Evolutionary conservation across 1,140 invertebrate genomes (phyloP).

Genomic region (Drosophila obscura): DNA sequence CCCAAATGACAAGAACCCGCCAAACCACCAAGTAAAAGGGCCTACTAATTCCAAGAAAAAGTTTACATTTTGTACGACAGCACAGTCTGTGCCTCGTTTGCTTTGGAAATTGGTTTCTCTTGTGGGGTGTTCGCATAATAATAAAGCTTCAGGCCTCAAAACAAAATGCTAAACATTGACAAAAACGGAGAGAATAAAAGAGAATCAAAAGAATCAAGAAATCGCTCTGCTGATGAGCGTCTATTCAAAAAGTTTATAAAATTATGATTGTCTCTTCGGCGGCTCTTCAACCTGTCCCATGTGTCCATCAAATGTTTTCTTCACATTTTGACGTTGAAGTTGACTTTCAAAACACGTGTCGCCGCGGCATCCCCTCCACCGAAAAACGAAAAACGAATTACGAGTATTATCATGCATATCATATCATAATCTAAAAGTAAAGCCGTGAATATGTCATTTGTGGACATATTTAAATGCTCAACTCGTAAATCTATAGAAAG

Average conservation of each 20-base stretch:
- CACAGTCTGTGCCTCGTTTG: slow-evolving; percentile 15
- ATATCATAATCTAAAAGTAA: slow-evolving; percentile 46
- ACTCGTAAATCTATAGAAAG: slow-evolving; percentile 71
- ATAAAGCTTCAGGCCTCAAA: slow-evolving; percentile 2
- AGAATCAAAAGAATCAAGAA: slow-evolving; percentile 25
- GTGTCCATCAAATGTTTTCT: slow-evolving; percentile 60
- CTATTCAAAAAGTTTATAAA: slow-evolving; percentile 20
- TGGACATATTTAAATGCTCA: slow-evolving; percentile 52
- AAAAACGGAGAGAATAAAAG: slow-evolving; percentile 8
- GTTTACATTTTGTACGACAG: slow-evolving; percentile 12
- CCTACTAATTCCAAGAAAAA: slow-evolving; percentile 24
- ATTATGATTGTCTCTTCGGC: slow-evolving; percentile 18
- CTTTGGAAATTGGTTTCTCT: slow-evolving; percentile 38
- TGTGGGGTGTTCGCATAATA: slow-evolving; percentile 14
- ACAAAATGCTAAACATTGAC: slow-evolving; percentile 11
- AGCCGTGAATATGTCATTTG: slow-evolving; percentile 31
- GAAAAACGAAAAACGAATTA: slow-evolving; percentile 3
- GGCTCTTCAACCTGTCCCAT: slow-evolving; percentile 19
- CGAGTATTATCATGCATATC: slow-evolving; percentile 66
- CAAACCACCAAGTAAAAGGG: slow-evolving; percentile 28
- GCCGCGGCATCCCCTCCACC: not conserved
- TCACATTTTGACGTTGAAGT: slow-evolving; percentile 35
- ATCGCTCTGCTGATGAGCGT: slow-evolving; percentile 3
- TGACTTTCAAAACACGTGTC: slow-evolving; percentile 67
- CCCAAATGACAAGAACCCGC: slow-evolving; percentile 5